Evolutionary conservation across 2,113 vertebrate genomes (phyloP), one percentile per base, ranked within the genome.

Genomic region (Astur gentilis): DNA sequence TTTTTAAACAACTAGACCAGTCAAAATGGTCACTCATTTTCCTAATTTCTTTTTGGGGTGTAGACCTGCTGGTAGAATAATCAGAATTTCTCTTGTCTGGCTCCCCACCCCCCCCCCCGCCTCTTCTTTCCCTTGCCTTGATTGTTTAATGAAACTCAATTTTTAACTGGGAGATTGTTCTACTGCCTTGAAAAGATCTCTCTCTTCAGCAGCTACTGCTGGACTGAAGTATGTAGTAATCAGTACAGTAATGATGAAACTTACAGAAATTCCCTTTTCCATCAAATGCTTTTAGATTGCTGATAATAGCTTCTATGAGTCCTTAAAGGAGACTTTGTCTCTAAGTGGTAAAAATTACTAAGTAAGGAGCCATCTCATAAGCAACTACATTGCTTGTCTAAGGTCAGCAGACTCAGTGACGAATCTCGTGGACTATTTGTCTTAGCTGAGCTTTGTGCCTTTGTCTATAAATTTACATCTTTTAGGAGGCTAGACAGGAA

Each of bases 201-300:
- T 73, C 16, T 78, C 60, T 52, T 64, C 23, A 55, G 81, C 73
- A 80, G 38, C 45, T 65, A 23, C 31, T 91, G 64, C 67, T 73
- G 55, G 61, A 54, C 25, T 55, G 54, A 60, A 89, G 38, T 62
- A 52, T 79, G 44, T 70, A 78, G 55, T 58, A 73, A 62, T 89
- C 16, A 45, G 70, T 71, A 58, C 52, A 47, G 66, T 75, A 80
- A 69, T 54, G 76, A 80, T 66, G 72, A 86, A 80, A 54, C 58
- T 67, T 84, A 27, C 45, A 64, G 76, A 93, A 84, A 71, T 84
- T 71, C 34, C 27, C 71, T 91, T 87, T 89, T 78, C 65, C n/a
- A 31, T 87, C 55, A 36, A 75, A 79, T 70, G 61, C 64, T 73
- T 83, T 78, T 76, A 79, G 12, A 66, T 83, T 32, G 12, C 25